Base-by-base conservation (phyloP, 2,888 invertebrate species). In the Platynereis dumerilii region DNA sequence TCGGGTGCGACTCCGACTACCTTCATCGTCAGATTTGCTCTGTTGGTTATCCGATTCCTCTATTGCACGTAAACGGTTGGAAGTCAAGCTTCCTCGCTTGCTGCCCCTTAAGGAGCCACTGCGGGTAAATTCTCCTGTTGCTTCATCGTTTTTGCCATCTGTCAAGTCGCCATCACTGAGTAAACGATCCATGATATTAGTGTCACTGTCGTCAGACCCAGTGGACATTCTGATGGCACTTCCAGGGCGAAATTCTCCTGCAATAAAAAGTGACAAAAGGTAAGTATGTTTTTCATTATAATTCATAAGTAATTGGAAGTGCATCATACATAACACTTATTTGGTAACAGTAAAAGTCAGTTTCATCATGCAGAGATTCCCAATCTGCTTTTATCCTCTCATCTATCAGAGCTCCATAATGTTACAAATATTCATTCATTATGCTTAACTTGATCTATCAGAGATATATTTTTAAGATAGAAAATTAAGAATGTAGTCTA, bases 181-280 rank as follows among this genome's bases (percentile, higher is more conserved):
- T 24, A 81, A 69, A 70, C 76, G 74, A 57, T 82, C 80, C n/a
- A 82, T 78, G 56, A 81, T 80, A 55, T 65, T 62, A 26, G 60
- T 26, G 27, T 69, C 70, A 26, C 44, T 66, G 1, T 68, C 68
- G 42, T 69, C 69, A 5, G 66, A 64, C 12, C 22, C 44, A 12
- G 48, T 27, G 7, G 65, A 68, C 10, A 54, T 39, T 2, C 54
- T n/a, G 7, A 39, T 39, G 26, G 53, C 39, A 12, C 58, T 52
- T 28, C 34, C 42, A 15, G 22, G 20, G 26, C 59, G 53, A 48
- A 57, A 28, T 27, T 60, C 58, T 26, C 65, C 65, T 60, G 60
- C 3, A 60, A 20, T 39, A n/a, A 12, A 5, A 58, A n/a, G n/a
- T n/a, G n/a, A 48, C 20, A 34, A 34, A 12, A 5, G 34, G n/a